phyloP scores from a whole-genome alignment of 2,113 vertebrate species.

The Pangasianodon gigas region DNA sequence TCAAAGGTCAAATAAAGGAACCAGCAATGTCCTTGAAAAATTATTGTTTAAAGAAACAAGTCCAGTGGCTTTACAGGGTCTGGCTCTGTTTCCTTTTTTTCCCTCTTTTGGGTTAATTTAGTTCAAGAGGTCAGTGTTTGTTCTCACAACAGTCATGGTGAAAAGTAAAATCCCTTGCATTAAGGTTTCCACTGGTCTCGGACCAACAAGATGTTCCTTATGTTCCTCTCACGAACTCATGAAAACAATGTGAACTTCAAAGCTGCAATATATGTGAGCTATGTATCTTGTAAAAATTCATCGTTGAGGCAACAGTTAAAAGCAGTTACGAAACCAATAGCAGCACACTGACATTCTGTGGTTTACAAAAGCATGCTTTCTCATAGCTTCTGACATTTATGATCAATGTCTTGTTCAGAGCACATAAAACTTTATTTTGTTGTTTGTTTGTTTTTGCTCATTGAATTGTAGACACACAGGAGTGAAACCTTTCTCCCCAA shows the following conservation, averaged over 20 bases:
- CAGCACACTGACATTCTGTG: slow-evolving; percentile 35
- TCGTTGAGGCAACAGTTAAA: neutral
- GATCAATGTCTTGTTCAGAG: neutral
- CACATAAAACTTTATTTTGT: neutral
- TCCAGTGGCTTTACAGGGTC: neutral
- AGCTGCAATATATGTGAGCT: neutral
- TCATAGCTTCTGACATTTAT: slow-evolving; percentile 17
- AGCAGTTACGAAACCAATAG: slow-evolving; percentile 34
- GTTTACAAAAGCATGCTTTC: slow-evolving; percentile 19
- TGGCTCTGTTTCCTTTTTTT: neutral
- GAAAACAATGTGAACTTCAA: slow-evolving; percentile 14
- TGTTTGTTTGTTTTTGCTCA: neutral
- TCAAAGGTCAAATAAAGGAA: neutral
- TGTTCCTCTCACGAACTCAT: slow-evolving; percentile 15
- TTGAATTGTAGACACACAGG: slow-evolving; percentile 8
- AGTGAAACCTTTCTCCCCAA: neutral
- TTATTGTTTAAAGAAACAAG: neutral
- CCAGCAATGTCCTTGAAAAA: neutral
- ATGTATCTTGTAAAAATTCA: slow-evolving; percentile 21
- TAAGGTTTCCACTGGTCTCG: slow-evolving; percentile 21
- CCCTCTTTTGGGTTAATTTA: neutral
- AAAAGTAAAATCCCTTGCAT: slow-evolving; percentile 36
- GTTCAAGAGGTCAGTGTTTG: slow-evolving; percentile 20
- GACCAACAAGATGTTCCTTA: slow-evolving; percentile 27
- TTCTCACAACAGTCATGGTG: slow-evolving; percentile 24